phyloP scores from a whole-genome alignment of 2,888 invertebrate species.

The Plebejus argus region DNA sequence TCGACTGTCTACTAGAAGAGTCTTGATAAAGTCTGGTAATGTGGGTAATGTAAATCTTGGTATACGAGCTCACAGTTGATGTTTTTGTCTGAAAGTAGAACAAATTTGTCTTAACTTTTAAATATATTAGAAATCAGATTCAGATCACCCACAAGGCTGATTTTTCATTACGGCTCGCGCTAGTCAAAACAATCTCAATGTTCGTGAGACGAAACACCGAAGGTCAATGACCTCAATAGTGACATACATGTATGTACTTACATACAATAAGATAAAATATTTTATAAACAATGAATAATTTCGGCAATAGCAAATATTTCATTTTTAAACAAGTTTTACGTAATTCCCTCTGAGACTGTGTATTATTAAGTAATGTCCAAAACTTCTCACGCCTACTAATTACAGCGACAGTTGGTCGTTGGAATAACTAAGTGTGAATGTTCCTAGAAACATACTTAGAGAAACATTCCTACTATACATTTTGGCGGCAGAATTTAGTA shows the following conservation, averaged over 20 bases:
- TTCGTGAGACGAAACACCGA: neutral
- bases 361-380: neutral
- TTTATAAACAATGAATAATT: neutral
- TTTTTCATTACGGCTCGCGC: neutral
- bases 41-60: too few species aligned
- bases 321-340: slow-evolving; percentile 2
- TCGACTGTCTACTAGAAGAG: too few species aligned
- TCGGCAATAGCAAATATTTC: slow-evolving; percentile 1
- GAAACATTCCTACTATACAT: too few species aligned
- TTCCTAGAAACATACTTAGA: neutral
- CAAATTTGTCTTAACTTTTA: neutral
- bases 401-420: neutral
- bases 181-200: neutral
- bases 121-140: neutral
- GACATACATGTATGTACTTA: neutral
- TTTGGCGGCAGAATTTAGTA: too few species aligned
- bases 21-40: too few species aligned
- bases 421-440: neutral
- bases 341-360: neutral
- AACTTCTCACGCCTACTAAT: neutral
- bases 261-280: slow-evolving; percentile 6
- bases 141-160: neutral
- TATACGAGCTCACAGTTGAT: too few species aligned
- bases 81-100: too few species aligned
- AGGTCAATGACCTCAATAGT: slow-evolving; percentile 11